Percentiles rank a stretch among this genome's conserved stretches.
Conservation (phyloP, 2,113 vertebrate species). For the Cebidichthys violaceus region DNA sequence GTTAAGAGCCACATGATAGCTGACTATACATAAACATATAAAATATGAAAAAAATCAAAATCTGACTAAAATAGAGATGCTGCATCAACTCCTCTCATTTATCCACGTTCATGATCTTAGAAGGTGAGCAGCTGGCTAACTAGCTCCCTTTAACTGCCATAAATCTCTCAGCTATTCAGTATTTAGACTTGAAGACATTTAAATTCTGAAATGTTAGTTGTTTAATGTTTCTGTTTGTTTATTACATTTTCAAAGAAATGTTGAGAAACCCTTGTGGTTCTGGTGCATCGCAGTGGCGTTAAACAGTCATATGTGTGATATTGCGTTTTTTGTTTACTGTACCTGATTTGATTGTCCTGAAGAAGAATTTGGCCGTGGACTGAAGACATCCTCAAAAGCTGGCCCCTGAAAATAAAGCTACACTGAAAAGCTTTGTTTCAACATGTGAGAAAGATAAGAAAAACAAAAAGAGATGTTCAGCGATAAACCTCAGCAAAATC, state of each 20-base stretch:
- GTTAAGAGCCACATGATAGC: background rate
- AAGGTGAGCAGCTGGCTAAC: background rate
- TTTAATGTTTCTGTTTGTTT: background rate
- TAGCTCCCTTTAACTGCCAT: background rate
- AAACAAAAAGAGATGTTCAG: background rate
- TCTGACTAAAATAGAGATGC: background rate
- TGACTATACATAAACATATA: background rate
- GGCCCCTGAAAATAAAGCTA: conserved; percentile 44
- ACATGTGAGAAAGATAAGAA: background rate
- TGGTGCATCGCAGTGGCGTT: too few species aligned
- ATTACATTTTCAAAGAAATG: background rate
- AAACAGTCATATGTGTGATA: background rate
- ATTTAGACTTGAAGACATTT: background rate
- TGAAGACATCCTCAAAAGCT: conserved; percentile 40
- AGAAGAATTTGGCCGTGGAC: conserved; percentile 14
- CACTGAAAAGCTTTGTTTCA: background rate
- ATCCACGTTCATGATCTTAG: background rate
- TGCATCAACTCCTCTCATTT: background rate
- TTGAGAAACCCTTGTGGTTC: background rate
- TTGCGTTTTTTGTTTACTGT: background rate
- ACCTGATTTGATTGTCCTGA: conserved; percentile 41
- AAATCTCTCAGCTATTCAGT: background rate
- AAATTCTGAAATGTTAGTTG: background rate
- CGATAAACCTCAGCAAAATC: background rate
- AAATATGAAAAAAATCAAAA: background rate